These are phyloP conservation scores for Neodiprion pinetum DNA, from an alignment of 1,140 invertebrate species.

Conservation along the genomic window DNA sequence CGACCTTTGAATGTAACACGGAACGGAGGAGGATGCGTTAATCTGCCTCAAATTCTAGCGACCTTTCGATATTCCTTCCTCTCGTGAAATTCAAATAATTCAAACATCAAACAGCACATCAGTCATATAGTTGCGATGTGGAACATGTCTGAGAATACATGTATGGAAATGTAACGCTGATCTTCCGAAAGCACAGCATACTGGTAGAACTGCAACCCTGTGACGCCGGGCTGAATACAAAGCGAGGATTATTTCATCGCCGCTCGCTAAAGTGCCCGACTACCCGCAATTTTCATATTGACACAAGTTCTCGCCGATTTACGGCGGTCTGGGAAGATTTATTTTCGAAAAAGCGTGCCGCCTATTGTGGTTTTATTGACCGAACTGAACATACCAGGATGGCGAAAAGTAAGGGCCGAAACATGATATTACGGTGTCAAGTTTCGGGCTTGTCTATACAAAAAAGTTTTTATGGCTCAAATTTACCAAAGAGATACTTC, in stretches of 20 bases:
- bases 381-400: background rate
- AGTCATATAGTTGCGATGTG: too few species aligned
- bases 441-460: background rate
- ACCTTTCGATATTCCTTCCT: too few species aligned
- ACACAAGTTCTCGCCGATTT: too few species aligned
- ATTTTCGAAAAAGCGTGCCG: background rate
- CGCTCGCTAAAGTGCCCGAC: background rate
- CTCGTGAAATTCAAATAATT: too few species aligned
- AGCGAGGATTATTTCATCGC: background rate
- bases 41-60: too few species aligned
- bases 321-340: too few species aligned
- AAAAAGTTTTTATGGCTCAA: background rate
- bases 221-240: background rate
- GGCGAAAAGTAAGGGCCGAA: background rate
- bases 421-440: background rate
- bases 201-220: background rate
- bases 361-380: background rate
- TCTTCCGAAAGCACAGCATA: constrained; percentile 9
- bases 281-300: too few species aligned
- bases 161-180: constrained; percentile 23
- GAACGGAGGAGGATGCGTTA: too few species aligned
- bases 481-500: constrained; percentile 1
- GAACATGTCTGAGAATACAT: constrained; percentile 26
- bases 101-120: too few species aligned
- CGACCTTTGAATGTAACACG: too few species aligned